A percentile compares a stretch with the other conserved stretches of the same genome.
Evolutionary conservation across 2,888 invertebrate species (phyloP).

Genomic region (Protophormia terraenovae): DNA sequence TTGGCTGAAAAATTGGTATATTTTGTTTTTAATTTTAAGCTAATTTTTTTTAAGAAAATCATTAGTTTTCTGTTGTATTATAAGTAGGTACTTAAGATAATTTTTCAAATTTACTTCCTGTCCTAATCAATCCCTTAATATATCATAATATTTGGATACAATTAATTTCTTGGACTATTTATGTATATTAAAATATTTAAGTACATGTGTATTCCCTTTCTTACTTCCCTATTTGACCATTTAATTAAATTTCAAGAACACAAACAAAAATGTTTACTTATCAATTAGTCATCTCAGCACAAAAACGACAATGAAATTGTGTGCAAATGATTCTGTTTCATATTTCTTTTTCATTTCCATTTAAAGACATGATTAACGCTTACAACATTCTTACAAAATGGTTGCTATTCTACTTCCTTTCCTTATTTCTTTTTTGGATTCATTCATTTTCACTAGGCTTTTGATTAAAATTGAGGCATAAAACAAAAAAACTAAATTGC

Average conservation of each 20-base stretch:
- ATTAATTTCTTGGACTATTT: too few relatives aligned
- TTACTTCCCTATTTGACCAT: not conserved
- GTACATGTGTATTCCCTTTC: too few relatives aligned
- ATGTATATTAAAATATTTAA: too few relatives aligned
- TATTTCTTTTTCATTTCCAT: not conserved
- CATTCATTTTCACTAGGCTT: not conserved
- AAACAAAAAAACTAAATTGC: constrained; percentile 52
- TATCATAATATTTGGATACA: too few relatives aligned
- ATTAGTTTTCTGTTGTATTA: too few relatives aligned
- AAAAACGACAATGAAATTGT: not conserved
- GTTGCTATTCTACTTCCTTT: not conserved
- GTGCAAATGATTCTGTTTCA: not conserved
- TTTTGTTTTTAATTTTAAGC: too few relatives aligned
- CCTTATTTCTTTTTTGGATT: not conserved
- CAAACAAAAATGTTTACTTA: not conserved
- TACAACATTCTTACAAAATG: not conserved
- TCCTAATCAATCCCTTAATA: too few relatives aligned
- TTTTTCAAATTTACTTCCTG: too few relatives aligned
- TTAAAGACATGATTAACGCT: constrained; percentile 16
- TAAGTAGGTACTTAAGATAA: too few relatives aligned
- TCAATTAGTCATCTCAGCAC: not conserved
- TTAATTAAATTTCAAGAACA: constrained; percentile 8
- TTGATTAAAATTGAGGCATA: constrained; percentile 25
- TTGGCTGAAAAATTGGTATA: too few relatives aligned
- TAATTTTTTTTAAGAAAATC: too few relatives aligned